Percentiles rank a stretch among this genome's conserved stretches.
Conservation (phyloP, 2,888 invertebrate genomes). For the Hedya salicella region DNA sequence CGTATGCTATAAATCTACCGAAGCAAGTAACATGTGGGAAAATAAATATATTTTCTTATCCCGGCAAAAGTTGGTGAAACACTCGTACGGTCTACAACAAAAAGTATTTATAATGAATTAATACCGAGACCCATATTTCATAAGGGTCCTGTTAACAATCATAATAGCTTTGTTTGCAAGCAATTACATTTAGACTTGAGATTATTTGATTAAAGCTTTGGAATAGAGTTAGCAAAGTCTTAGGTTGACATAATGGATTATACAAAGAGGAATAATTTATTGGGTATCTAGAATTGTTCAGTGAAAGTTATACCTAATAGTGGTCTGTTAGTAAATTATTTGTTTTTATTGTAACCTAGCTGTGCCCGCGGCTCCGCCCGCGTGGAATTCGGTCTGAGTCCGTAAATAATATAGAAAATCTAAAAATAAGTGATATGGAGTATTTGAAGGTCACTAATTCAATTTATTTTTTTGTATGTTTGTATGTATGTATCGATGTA, state of each 20-base stretch:
- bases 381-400: too few relatives aligned
- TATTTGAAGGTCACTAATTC: too few relatives aligned
- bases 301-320: background rate
- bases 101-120: constrained; percentile 12
- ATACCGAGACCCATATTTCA: constrained; percentile 10
- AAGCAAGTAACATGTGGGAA: constrained; percentile 27
- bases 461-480: too few relatives aligned
- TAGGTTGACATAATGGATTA: background rate
- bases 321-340: too few relatives aligned
- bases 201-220: background rate
- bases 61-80: background rate
- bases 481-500: too few relatives aligned
- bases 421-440: too few relatives aligned
- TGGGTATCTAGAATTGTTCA: background rate
- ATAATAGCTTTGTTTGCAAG: background rate
- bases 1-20: constrained; percentile 24
- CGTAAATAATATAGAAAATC: too few relatives aligned
- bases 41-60: constrained; percentile 29
- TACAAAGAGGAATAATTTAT: background rate
- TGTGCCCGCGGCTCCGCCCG: too few relatives aligned
- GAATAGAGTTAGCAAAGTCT: background rate
- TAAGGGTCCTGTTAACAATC: constrained; percentile 22
- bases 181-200: background rate
- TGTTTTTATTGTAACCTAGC: too few relatives aligned
- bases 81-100: background rate